Percentiles rank a stretch among this genome's conserved stretches.
phyloP scores from a whole-genome alignment of 2,888 invertebrate genomes.

The Himalopsyche tibetana region DNA sequence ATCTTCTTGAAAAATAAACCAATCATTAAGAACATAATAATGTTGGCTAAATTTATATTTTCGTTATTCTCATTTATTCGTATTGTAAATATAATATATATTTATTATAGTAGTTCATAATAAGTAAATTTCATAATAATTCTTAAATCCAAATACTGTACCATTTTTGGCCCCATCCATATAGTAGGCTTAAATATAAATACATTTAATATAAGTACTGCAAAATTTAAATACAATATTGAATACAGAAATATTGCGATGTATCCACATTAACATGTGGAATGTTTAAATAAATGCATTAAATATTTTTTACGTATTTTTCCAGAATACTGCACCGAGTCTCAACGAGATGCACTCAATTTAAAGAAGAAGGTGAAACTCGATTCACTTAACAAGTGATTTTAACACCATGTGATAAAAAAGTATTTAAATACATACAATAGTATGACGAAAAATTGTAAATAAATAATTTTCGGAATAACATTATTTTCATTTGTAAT shows the following conservation, averaged over 20 bases:
- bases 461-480: conserved; percentile 14
- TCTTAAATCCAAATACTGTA: background rate
- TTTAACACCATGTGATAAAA: conserved; percentile 68
- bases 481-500: background rate
- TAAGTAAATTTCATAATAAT: background rate
- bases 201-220: background rate
- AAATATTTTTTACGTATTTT: conserved; percentile 66
- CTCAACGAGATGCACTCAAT: conserved; percentile 71
- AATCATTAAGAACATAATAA: too few relatives aligned
- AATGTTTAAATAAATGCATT: background rate
- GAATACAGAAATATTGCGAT: too few relatives aligned
- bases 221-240: too few relatives aligned
- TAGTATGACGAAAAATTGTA: conserved; percentile 66
- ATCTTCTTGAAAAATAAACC: too few relatives aligned
- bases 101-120: too few relatives aligned
- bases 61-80: too few relatives aligned
- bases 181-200: too few relatives aligned
- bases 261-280: too few relatives aligned
- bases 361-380: conserved; percentile 49
- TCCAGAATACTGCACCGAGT: conserved; percentile 73
- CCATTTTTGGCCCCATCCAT: too few relatives aligned
- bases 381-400: conserved; percentile 56
- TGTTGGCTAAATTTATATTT: too few relatives aligned
- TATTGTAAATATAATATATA: too few relatives aligned
- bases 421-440: conserved; percentile 67